phyloP scores from a whole-genome alignment of 2,113 vertebrate species.

The Delphinus delphis region DNA sequence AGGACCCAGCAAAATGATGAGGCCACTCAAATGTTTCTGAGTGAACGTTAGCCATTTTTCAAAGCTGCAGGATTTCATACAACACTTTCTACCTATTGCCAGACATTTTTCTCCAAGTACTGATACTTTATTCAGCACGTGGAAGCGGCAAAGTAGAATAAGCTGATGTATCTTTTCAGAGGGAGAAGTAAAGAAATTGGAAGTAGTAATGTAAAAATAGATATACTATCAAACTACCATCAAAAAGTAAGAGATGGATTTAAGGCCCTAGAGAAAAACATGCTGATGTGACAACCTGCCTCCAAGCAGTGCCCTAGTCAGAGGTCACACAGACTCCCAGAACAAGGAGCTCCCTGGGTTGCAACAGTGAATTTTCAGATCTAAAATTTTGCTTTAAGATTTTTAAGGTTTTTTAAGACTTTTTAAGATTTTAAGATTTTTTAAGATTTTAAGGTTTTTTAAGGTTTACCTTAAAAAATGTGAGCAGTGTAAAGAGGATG shows the following conservation, averaged over 20 bases:
- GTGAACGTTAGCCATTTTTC: not conserved
- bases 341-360: not conserved
- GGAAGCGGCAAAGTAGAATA: not conserved
- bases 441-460: too few species aligned
- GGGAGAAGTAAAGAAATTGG: not conserved
- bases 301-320: too few species aligned
- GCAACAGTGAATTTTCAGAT: not conserved
- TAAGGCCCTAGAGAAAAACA: not conserved
- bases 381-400: not conserved
- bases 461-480: not conserved
- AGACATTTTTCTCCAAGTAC: not conserved
- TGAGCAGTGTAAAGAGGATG: not conserved
- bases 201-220: not conserved
- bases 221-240: not conserved
- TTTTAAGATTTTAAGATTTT: too few species aligned
- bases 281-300: rapidly evolving
- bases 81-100: not conserved
- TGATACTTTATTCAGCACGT: not conserved
- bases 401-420: too few species aligned
- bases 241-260: not conserved
- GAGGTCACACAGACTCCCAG: not conserved
- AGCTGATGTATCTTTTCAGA: not conserved
- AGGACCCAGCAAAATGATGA: not conserved
- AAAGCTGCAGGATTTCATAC: not conserved
- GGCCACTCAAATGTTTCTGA: not conserved